Base-by-base conservation (phyloP, 2,888 invertebrate species). In the Suillia variegata region DNA sequence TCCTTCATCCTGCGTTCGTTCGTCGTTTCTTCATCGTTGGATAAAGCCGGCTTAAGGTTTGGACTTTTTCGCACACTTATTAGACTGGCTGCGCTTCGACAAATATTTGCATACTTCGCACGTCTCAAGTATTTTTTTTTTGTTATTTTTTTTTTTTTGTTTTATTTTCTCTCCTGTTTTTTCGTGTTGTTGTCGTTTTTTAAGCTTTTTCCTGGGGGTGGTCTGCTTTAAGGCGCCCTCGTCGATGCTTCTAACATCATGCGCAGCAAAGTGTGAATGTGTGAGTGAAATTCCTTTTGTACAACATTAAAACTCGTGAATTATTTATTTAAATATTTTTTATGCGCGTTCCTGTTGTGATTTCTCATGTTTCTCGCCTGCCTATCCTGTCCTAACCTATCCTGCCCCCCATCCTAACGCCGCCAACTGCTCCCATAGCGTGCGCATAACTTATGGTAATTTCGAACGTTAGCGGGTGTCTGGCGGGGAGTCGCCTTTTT, bases 31-130 rank as follows among this genome's bases (percentile, higher is more conserved):
- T 6, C n/a, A n/a, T n/a, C n/a, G n/a, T n/a, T n/a, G n/a, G n/a
- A n/a, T n/a, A n/a, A n/a, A n/a, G n/a, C n/a, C n/a, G n/a, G n/a
- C n/a, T n/a, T n/a, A n/a, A n/a, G n/a, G n/a, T n/a, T n/a, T n/a
- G n/a, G n/a, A n/a, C n/a, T n/a, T n/a, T n/a, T n/a, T n/a, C n/a
- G n/a, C n/a, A n/a, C n/a, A n/a, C n/a, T n/a, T n/a, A n/a, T n/a
- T n/a, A n/a, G n/a, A n/a, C n/a, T n/a, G n/a, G n/a, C n/a, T n/a
- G n/a, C n/a, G n/a, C n/a, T 68, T 72, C 62, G 68, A 67, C 65
- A 74, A 75, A 75, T 75, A 75, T 76, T 76, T 76, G 74, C 77
- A 73, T 76, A 77, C 73, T 69, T 70, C 65, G 70, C 76, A 76
- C 76, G 76, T 77, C 68, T 67, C 66, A 61, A 71, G 64, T 64